phyloP scores from a whole-genome alignment of 2,888 invertebrate species.

The Trichogramma dendrolimi region DNA sequence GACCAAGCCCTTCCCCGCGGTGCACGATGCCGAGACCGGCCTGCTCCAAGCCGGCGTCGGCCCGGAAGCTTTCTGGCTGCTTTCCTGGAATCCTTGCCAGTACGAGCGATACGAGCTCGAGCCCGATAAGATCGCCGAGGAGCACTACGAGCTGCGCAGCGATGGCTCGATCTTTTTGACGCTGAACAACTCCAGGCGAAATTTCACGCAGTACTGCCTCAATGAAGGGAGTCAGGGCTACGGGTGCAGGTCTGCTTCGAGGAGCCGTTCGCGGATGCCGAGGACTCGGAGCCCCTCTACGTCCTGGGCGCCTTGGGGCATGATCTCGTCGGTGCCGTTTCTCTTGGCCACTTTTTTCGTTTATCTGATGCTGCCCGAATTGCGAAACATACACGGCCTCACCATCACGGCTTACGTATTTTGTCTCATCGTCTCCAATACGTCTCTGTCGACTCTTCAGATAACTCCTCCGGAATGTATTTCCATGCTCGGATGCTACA shows the following conservation, averaged over 20 bases:
- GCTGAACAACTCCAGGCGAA: neutral
- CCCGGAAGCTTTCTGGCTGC: constrained; percentile 25
- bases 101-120: constrained; percentile 26
- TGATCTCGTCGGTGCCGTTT: constrained; percentile 45
- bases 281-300: neutral
- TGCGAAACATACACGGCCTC: constrained; percentile 46
- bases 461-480: constrained; percentile 23
- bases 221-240: constrained; percentile 16
- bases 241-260: constrained; percentile 34
- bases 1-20: neutral
- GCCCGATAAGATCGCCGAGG: constrained; percentile 24
- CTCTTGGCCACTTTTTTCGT: constrained; percentile 43
- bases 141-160: constrained; percentile 29
- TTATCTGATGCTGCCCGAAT: constrained; percentile 43
- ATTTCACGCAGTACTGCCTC: constrained; percentile 34
- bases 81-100: constrained; percentile 32
- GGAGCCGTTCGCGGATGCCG: neutral
- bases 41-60: neutral
- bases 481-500: constrained; percentile 31
- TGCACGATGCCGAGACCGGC: constrained; percentile 28
- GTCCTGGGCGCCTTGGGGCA: constrained; percentile 27
- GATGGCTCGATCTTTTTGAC: constrained; percentile 36
- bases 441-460: constrained; percentile 35
- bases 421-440: constrained; percentile 40
- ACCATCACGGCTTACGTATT: constrained; percentile 44